Percentiles rank a stretch among this genome's conserved stretches.
phyloP scores from a whole-genome alignment of 2,113 vertebrate genomes.

The Silurus asotus region DNA sequence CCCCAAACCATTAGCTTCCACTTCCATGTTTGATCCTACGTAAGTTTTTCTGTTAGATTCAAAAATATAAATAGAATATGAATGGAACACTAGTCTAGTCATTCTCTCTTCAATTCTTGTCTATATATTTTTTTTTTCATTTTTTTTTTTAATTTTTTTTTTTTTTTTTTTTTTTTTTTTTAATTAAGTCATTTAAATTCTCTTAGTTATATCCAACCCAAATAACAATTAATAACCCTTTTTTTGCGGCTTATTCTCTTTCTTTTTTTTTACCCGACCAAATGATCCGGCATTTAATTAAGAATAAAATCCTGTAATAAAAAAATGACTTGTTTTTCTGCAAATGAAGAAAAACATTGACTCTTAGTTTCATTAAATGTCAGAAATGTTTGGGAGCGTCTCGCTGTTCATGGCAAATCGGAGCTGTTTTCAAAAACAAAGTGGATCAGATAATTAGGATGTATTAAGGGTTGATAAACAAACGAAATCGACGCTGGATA shows the following conservation, averaged over 20 bases:
- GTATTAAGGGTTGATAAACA: background rate
- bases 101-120: no score
- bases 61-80: no score
- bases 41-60: no score
- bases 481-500: background rate
- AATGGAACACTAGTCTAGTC: no score
- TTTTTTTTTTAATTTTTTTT: no score
- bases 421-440: slow-evolving; percentile 1
- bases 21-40: no score
- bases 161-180: no score
- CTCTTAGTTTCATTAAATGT: slow-evolving; percentile 21
- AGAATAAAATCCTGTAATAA: background rate
- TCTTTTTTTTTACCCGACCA: background rate
- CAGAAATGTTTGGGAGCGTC: background rate
- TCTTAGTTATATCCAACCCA: background rate
- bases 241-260: background rate
- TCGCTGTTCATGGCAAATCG: background rate
- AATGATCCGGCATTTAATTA: background rate
- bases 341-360: slow-evolving; percentile 28
- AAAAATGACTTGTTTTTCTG: slow-evolving; percentile 13
- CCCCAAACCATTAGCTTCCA: no score
- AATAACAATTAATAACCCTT: background rate
- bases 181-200: no score
- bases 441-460: background rate
- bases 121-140: no score